Base-by-base conservation (phyloP, 2,888 invertebrate species). In the Ochropleura plecta region DNA sequence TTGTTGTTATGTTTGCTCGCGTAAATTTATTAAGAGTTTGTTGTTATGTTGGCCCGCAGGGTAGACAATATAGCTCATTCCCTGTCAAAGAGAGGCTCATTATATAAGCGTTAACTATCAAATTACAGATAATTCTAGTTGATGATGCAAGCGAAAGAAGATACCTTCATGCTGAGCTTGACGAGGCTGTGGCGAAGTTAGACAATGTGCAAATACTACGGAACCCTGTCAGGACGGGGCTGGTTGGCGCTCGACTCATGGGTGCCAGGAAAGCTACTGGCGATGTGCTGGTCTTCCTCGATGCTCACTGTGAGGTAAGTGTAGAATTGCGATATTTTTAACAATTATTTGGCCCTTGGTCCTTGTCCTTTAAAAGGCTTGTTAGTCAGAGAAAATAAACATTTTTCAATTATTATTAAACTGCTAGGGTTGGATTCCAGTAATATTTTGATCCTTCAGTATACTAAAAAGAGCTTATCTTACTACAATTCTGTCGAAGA, bases 271-370 rank as follows among this genome's bases (percentile, higher is more conserved):
- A 97, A 87, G 98, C 98, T 3, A 97, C 96, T 69, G 99, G 99
- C 0, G 98, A 99, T 91, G 98, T 98, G 12, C 96, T 99, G 66
- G 98, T 99, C 7, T 99, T 99, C 91, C 96, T 99, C 18, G 99
- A 99, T 93, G 99, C 99, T 51, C 99, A 99, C 94, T 99, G 99
- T 94, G 99, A 99, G 97, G 98, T 98, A 88, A 98, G 98, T 48
- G 3, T n/a, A 12, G 14, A 14, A 6, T 14, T 30, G 12, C 12
- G 12, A 55, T 20, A 55, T 20, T 55, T 51, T 55, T 53, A n/a
- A 53, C 0, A 53, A 4, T 30, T 40, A n/a, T 55, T 55, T 55
- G 12, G 2, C 6, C 30, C 30, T 30, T 30, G 30, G 30, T 30
- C 30, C 10, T 10, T 10, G 46, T 46, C 10, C 12, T 12, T 12